Evolutionary conservation across 2,113 vertebrate genomes (phyloP).

Genomic region (Clinocottus analis): DNA sequence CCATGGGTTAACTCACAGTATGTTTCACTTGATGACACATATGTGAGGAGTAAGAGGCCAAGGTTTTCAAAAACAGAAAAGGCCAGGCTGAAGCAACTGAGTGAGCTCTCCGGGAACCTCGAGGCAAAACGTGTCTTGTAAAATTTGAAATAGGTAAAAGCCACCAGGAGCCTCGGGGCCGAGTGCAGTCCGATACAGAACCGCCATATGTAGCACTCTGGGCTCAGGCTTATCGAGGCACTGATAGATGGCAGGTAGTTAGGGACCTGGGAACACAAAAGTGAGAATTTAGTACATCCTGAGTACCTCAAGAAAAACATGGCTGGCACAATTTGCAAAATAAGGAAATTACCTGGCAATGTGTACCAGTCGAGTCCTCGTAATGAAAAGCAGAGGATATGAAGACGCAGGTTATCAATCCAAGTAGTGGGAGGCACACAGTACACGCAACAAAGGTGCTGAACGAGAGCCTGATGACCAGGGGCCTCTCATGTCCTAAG

Average conservation of each 20-base stretch:
- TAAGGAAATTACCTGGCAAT: conserved; percentile 67
- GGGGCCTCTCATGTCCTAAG: conserved; percentile 67
- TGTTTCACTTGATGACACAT: conserved; percentile 78
- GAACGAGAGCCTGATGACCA: conserved; percentile 70
- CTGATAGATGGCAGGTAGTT: conserved; percentile 81
- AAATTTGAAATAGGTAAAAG: conserved; percentile 75
- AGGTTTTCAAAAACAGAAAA: conserved; percentile 76
- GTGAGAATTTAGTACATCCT: neutral
- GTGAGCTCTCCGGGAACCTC: conserved; percentile 60
- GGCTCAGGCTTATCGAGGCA: conserved; percentile 77
- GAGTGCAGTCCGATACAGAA: conserved; percentile 80
- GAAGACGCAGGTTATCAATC: conserved; percentile 71
- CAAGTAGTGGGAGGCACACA: conserved; percentile 73
- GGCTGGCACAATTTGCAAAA: neutral
- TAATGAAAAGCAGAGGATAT: conserved; percentile 76
- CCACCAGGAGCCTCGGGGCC: conserved; percentile 73
- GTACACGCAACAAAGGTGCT: conserved; percentile 59
- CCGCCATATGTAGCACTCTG: conserved; percentile 79
- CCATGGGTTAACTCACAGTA: conserved; percentile 68
- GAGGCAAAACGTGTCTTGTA: conserved; percentile 70
- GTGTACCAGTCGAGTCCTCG: conserved; percentile 77
- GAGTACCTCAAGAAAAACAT: neutral
- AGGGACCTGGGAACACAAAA: conserved; percentile 69
- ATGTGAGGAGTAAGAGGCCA: conserved; percentile 78
- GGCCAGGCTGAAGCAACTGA: conserved; percentile 67